Conservation (phyloP, 1,140 invertebrate species). For the Phocides pigmalion region DNA sequence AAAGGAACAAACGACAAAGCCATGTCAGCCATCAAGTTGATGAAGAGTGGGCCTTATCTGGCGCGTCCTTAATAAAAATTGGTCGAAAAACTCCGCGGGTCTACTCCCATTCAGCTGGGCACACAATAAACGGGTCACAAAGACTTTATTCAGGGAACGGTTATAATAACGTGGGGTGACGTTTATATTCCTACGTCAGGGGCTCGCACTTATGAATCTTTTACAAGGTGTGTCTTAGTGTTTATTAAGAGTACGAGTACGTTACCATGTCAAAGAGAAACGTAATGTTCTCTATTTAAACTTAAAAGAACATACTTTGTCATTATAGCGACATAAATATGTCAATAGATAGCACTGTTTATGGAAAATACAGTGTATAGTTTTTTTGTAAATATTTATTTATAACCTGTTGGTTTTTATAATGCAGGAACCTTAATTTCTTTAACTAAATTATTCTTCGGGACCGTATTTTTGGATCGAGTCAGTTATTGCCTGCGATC, state of each 20-base stretch:
- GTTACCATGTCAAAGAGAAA: too few species aligned
- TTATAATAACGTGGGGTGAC: slow-evolving; percentile 37
- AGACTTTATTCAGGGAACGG: slow-evolving; percentile 46
- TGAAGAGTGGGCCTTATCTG: slow-evolving; percentile 4
- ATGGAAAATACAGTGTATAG: too few species aligned
- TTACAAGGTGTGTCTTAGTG: slow-evolving; percentile 24
- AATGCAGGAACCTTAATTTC: too few species aligned
- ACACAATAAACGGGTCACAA: slow-evolving; percentile 47
- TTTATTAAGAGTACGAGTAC: neutral
- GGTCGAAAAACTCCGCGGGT: slow-evolving; percentile 33
- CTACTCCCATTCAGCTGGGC: slow-evolving; percentile 43
- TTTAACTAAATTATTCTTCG: too few species aligned
- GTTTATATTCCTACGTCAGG: slow-evolving; percentile 17
- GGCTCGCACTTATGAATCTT: slow-evolving; percentile 37
- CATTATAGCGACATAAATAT: too few species aligned
- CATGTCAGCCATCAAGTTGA: slow-evolving; percentile 2
- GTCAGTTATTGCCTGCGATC: too few species aligned
- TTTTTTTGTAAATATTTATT: too few species aligned
- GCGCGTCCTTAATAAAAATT: slow-evolving; percentile 1
- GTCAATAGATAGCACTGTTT: too few species aligned
- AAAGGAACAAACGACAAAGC: neutral
- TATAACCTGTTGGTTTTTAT: too few species aligned
- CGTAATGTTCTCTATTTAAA: too few species aligned
- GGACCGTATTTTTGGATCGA: too few species aligned
- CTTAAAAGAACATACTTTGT: too few species aligned